These are phyloP conservation scores for Epistrophe eligans DNA, from an alignment of 2,888 invertebrate species.

Conservation along the genomic window DNA sequence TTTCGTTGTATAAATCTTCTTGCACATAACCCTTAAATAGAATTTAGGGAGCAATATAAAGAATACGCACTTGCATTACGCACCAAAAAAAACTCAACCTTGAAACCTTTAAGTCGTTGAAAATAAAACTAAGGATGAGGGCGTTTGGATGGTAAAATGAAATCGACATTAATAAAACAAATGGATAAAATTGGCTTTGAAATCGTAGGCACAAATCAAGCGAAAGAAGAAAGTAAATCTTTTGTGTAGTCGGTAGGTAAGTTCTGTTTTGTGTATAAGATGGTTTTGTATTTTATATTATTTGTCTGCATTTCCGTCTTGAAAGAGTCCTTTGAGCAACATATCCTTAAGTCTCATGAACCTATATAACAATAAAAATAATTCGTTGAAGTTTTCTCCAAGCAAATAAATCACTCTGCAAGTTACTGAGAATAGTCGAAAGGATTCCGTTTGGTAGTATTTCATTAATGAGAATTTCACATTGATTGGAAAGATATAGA, in stretches of 20 bases:
- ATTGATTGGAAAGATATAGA: background rate
- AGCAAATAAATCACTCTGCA: slow-evolving; percentile 66
- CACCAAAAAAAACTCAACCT: background rate
- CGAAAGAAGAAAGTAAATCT: slow-evolving; percentile 64
- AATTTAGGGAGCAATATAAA: slow-evolving; percentile 43
- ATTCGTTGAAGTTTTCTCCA: slow-evolving; percentile 50
- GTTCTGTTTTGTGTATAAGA: background rate
- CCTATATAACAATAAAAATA: slow-evolving; percentile 17
- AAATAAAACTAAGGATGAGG: background rate
- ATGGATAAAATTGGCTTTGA: slow-evolving; percentile 67
- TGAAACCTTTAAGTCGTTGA: background rate
- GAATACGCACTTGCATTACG: slow-evolving; percentile 27
- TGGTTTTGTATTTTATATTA: background rate
- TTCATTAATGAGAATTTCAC: slow-evolving; percentile 18
- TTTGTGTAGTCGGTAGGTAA: background rate
- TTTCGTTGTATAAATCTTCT: background rate
- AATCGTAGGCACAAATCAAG: slow-evolving; percentile 68
- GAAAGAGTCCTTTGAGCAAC: slow-evolving; percentile 29
- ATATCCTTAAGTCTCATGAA: slow-evolving; percentile 27
- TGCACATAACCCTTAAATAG: slow-evolving; percentile 51
- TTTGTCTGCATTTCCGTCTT: slow-evolving; percentile 11
- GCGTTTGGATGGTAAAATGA: slow-evolving; percentile 16
- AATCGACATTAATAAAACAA: slow-evolving; percentile 71
- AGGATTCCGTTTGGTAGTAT: background rate
- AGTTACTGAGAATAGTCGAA: background rate